Evolutionary conservation across 2,888 invertebrate genomes (phyloP).

Genomic region (Stenodema calcarata): DNA sequence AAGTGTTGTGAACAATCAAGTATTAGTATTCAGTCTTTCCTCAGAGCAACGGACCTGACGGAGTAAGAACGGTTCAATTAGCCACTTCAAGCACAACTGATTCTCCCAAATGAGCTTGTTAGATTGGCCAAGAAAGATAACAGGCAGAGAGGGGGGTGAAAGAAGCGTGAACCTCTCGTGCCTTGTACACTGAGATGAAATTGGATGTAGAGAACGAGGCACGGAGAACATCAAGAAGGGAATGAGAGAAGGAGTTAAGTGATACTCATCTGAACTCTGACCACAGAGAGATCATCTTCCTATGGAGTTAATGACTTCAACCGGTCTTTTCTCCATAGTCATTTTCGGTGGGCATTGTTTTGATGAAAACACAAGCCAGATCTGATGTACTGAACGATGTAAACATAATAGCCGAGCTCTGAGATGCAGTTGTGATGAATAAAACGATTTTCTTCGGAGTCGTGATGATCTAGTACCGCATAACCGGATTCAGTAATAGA

Average conservation of each 20-base stretch:
- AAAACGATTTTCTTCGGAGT: neutral
- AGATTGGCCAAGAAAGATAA: neutral
- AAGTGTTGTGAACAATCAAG: neutral
- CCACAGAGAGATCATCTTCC: constrained; percentile 19
- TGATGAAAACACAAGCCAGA: neutral
- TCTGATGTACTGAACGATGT: neutral
- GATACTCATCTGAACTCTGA: constrained; percentile 22
- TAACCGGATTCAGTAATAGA: neutral
- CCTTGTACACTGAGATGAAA: neutral
- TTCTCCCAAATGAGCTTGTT: neutral
- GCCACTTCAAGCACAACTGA: neutral
- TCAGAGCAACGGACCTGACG: neutral
- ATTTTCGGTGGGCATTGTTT: neutral
- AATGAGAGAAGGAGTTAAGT: constrained; percentile 9
- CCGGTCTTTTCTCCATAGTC: neutral
- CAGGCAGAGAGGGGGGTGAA: neutral
- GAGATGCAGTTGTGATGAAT: neutral
- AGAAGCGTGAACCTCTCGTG: neutral
- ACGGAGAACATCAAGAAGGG: neutral
- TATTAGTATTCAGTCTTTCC: neutral
- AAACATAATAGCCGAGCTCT: neutral
- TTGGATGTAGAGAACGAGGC: neutral
- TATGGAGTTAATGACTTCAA: constrained; percentile 2
- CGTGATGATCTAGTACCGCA: neutral
- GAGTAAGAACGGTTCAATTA: neutral